Evolutionary conservation across 2,113 vertebrate genomes (phyloP).

Genomic region (Bos taurus): DNA sequence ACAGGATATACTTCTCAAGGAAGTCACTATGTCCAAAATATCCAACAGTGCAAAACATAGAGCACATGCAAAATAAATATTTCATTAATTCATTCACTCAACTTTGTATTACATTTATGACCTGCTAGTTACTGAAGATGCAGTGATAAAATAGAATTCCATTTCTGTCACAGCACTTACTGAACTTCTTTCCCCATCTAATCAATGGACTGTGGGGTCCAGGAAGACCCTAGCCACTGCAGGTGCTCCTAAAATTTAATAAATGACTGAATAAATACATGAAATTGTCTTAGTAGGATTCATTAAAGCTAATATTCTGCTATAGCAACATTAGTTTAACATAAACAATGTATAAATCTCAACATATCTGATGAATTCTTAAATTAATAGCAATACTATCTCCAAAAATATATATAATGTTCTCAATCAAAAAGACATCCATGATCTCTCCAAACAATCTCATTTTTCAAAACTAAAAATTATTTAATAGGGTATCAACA

Average conservation of each 20-base stretch:
- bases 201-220: neutral
- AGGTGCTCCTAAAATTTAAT: neutral
- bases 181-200: neutral
- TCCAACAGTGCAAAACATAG: neutral
- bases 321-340: neutral
- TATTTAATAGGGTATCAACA: neutral
- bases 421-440: neutral
- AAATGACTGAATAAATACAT: neutral
- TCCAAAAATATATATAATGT: neutral
- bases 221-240: neutral
- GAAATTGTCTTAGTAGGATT: neutral
- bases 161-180: conserved; percentile 4
- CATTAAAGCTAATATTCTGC: conserved; percentile 14
- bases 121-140: neutral
- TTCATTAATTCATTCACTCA: neutral
- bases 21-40: neutral
- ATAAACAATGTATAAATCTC: neutral
- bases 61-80: conserved; percentile 23
- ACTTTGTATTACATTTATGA: neutral
- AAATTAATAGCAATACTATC: conserved; percentile 4
- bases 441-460: neutral
- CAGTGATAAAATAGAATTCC: neutral
- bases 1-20: neutral
- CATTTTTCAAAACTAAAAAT: neutral
- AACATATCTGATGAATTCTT: neutral